These are phyloP conservation scores for Oncorhynchus kisutch DNA, from an alignment of 2,113 vertebrate species.

Conservation along the genomic window DNA sequence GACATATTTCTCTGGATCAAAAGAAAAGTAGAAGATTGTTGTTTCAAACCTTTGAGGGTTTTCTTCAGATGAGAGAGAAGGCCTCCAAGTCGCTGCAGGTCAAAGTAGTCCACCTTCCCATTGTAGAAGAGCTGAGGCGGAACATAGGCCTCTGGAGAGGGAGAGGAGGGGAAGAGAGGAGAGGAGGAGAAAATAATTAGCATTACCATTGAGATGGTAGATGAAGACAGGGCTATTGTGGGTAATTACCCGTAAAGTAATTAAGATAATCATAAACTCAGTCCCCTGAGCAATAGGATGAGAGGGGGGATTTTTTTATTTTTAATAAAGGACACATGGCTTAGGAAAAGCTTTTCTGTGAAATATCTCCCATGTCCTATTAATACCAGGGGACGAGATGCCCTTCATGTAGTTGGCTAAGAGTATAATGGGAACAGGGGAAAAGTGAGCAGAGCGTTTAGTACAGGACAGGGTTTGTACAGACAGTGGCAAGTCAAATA, in stretches of 20 bases:
- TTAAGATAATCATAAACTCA: no score
- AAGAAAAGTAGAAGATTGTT: not conserved
- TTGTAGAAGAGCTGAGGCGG: conserved; percentile 98
- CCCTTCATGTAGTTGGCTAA: not conserved
- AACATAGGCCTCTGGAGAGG: conserved; percentile 84
- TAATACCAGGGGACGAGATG: not conserved
- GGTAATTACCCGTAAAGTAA: no score
- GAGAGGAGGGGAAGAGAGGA: not conserved
- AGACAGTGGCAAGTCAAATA: no score
- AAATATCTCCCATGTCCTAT: not conserved
- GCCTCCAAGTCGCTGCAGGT: conserved; percentile 93
- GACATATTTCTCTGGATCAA: not conserved
- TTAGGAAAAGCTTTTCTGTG: no score
- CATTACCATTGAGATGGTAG: no score
- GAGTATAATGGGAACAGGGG: not conserved
- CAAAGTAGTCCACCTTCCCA: conserved; percentile 97
- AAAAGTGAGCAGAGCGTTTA: no score
- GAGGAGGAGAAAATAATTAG: not conserved
- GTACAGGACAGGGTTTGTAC: no score
- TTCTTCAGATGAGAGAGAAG: conserved; percentile 97
- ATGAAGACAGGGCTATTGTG: no score
- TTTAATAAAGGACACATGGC: no score
- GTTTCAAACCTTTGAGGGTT: conserved; percentile 85
- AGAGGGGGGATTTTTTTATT: no score
- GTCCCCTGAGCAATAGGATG: not conserved